Evolutionary conservation across 2,113 vertebrate species (phyloP), one percentile per base, ranked within the genome.

Genomic region (Nothocercus julius): DNA sequence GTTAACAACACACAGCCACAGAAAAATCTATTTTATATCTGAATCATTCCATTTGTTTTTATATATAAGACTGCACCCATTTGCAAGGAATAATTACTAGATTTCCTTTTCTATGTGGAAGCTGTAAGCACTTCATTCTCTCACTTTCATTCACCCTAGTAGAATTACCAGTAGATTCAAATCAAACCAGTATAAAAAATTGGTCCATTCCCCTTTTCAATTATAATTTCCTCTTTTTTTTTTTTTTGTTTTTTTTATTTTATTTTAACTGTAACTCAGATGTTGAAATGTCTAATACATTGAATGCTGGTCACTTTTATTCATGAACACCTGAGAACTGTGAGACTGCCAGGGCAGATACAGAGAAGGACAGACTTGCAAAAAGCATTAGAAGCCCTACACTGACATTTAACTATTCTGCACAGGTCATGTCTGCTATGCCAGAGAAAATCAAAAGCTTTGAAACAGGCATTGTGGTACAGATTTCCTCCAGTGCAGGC

Each of bases 231-330:
- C 34, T 40, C 11, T 47, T 47, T 47, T 22, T 45, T 13, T 5
- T 45, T 24, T 32, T 18, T 53, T 10, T 11, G 18, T 13, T 5
- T 45, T 24, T 32, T 18, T 53, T 10, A 9, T 58, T 66, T 73
- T 45, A 54, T 69, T 87, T 73, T 25, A 80, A 66, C 6, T 78
- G 4, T 51, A 47, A 51, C 15, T 84, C 27, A 28, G 14, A 20
- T 18, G 10, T 12, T 76, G 7, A 69, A 91, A 40, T 32, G 87
- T 7, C 8, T 82, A 79, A 30, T 27, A 13, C 16, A 30, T 54
- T 49, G 15, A 38, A 4, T 3, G 2, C n/a, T 0, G 1, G 15
- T 38, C 38, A 69, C 13, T 2, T 8, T 84, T 15, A 47, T 19
- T 18, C 54, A 17, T 40, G 27, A 82, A 63, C 36, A 25, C 8